phyloP scores from a whole-genome alignment of 2,888 invertebrate genomes.

The Drosophila planitibia region DNA sequence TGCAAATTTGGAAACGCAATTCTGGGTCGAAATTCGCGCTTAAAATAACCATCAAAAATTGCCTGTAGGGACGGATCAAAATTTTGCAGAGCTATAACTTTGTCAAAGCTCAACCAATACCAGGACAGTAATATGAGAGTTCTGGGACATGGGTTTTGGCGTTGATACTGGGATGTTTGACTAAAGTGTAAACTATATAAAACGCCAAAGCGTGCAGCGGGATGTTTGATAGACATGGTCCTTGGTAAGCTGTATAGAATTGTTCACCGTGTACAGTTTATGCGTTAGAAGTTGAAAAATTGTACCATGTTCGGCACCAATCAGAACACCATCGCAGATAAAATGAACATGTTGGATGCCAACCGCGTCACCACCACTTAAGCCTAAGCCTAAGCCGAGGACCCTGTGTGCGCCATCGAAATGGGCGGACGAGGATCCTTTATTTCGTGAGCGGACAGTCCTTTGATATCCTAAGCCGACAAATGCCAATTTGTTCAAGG shows the following conservation, averaged over 20 bases:
- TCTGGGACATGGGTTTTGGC: not conserved
- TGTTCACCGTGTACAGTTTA: not conserved
- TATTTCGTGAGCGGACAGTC: not conserved
- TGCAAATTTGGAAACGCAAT: no score
- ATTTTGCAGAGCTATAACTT: not conserved
- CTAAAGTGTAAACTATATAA: not conserved
- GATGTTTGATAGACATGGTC: not conserved
- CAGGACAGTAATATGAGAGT: not conserved
- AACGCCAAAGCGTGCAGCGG: no score
- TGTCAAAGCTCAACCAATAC: not conserved
- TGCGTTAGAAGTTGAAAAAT: not conserved
- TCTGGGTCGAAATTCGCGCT: no score
- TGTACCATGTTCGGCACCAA: not conserved
- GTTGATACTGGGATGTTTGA: not conserved
- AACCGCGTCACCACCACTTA: not conserved
- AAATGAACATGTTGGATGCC: not conserved
- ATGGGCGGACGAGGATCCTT: not conserved
- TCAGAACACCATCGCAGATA: not conserved
- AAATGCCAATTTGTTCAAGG: not conserved
- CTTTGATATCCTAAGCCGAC: not conserved
- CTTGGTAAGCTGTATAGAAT: not conserved
- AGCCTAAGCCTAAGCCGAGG: not conserved
- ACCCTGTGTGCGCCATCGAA: not conserved
- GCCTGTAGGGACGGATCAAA: not conserved
- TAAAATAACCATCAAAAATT: not conserved